Base-by-base conservation (phyloP, 2,888 invertebrate genomes). In the Mycogona germanica region DNA sequence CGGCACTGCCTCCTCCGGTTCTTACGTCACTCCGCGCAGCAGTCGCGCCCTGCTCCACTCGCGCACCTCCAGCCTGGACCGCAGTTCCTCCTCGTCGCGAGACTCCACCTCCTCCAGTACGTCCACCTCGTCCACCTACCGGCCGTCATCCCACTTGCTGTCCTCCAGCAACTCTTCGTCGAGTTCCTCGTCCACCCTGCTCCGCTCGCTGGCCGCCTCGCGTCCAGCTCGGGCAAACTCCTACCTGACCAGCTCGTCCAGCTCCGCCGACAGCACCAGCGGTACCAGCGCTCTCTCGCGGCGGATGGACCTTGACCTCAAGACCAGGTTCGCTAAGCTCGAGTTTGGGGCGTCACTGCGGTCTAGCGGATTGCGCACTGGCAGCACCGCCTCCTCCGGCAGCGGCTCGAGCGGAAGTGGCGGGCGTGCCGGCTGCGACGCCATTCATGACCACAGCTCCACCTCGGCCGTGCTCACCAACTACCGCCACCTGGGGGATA, bases 381-480 rank as follows among this genome's bases (percentile, higher is more conserved):
- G n/a, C n/a, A 14, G 7, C 7, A 17, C 41, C 17, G 41, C 41
- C 41, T 7, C 7, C 12, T n/a, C n/a, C 41, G n/a, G n/a, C n/a
- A n/a, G n/a, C n/a, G n/a, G n/a, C n/a, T n/a, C n/a, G n/a, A n/a
- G n/a, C n/a, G n/a, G n/a, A n/a, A n/a, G n/a, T n/a, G n/a, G n/a
- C n/a, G n/a, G n/a, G n/a, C n/a, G n/a, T n/a, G n/a, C 21, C 9
- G 26, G 50, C 5, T 50, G 50, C 40, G 50, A 50, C 26, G 50
- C 50, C 21, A 37, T 50, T 40, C 50, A 50, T 40, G 50, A 50
- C 29, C 40, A 40, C 25, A 9, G 37, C n/a, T 45, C 45, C 14
- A n/a, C 45, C 25, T 50, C 50, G 19, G 38, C 50, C 14, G 50
- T 50, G 7, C 40, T 50, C 21, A 50, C 50, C 9, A 50, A 50